A percentile compares a stretch with the other conserved stretches of the same genome.
phyloP scores from a whole-genome alignment of 2,888 invertebrate species.

The Noctua janthe region DNA sequence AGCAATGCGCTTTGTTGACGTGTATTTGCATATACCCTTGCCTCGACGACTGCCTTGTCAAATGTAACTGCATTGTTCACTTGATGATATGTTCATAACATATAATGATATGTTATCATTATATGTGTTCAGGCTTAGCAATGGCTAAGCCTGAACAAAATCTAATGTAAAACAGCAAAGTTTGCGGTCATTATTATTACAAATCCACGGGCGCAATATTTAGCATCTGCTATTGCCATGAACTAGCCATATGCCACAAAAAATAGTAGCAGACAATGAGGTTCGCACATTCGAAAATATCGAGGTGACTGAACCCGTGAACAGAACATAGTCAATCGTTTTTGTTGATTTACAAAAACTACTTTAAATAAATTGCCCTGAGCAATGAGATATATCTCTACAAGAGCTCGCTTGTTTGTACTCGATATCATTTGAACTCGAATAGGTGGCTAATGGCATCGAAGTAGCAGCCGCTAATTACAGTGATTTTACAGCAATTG shows the following conservation, averaged over 20 bases:
- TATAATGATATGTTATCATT: too few species aligned
- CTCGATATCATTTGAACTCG: constrained; percentile 63
- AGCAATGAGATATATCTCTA: constrained; percentile 77
- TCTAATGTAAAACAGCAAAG: constrained; percentile 40
- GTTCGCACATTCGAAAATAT: constrained; percentile 87
- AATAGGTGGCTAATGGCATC: constrained; percentile 65
- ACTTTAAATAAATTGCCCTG: constrained; percentile 80
- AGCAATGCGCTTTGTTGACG: constrained; percentile 80
- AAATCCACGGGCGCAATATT: constrained; percentile 67
- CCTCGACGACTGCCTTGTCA: constrained; percentile 78
- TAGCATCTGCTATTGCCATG: constrained; percentile 78
- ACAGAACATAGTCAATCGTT: constrained; percentile 83
- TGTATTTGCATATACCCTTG: constrained; percentile 86
- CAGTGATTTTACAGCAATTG: constrained; percentile 52
- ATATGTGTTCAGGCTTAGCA: too few species aligned
- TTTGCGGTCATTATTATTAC: constrained; percentile 47
- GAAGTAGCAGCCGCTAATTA: constrained; percentile 63
- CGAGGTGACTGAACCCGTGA: constrained; percentile 85
- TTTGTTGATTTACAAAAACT: constrained; percentile 86
- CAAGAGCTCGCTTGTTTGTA: constrained; percentile 69
- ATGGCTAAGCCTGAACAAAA: constrained; percentile 41
- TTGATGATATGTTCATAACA: constrained; percentile 68
- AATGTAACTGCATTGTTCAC: constrained; percentile 77
- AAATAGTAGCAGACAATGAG: constrained; percentile 86
- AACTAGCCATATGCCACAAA: constrained; percentile 86